A percentile compares a stretch with the other conserved stretches of the same genome.
Conservation (phyloP, 2,113 vertebrate genomes). For the Sinosuthora webbiana region DNA sequence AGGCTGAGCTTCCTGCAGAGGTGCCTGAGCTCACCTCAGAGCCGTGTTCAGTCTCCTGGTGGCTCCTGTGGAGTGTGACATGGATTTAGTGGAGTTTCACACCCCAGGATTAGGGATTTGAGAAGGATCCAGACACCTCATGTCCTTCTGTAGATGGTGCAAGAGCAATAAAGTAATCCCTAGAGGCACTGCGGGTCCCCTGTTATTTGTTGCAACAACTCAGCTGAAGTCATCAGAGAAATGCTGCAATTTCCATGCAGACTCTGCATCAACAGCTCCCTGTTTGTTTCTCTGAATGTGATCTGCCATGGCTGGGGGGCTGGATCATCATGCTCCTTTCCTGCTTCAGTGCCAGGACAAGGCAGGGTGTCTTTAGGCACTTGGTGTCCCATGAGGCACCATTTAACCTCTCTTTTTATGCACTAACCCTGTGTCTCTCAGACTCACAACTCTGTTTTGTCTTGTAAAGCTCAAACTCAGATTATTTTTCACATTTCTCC, state of each 20-base stretch:
- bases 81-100: neutral
- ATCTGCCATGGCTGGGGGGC: neutral
- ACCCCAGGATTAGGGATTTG: neutral
- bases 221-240: neutral
- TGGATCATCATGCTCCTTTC: neutral
- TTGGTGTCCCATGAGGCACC: neutral
- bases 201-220: neutral
- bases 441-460: neutral
- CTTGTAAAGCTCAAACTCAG: neutral
- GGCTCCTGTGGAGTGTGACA: neutral
- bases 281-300: neutral
- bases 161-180: neutral
- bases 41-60: accelerated
- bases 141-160: neutral
- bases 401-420: neutral
- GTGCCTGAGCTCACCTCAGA: neutral
- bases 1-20: neutral
- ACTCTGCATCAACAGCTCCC: neutral
- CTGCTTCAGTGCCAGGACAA: neutral
- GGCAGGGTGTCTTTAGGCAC: neutral
- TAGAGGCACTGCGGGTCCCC: neutral
- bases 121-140: neutral
- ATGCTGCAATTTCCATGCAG: neutral
- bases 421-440: neutral
- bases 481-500: neutral